Evolutionary conservation across 2,888 invertebrate species (phyloP).

Genomic region (Napeogenes inachia): DNA sequence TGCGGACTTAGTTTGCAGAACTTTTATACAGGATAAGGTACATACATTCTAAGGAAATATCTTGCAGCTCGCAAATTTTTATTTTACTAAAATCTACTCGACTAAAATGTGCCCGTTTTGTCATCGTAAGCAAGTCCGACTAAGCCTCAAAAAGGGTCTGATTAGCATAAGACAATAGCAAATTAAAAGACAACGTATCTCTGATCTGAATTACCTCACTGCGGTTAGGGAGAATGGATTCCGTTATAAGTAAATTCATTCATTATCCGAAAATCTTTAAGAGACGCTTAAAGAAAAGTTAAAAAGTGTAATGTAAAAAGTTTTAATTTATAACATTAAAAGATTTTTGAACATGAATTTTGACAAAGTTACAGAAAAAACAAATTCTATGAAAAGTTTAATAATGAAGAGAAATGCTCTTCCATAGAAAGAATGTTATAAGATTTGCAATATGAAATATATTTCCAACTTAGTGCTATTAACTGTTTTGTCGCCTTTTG

Average conservation of each 20-base stretch:
- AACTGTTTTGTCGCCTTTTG: too few relatives aligned
- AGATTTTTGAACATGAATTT: neutral
- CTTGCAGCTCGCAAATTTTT: conserved; percentile 50
- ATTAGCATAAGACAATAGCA: conserved; percentile 45
- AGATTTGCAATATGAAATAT: too few relatives aligned
- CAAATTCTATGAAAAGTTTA: neutral
- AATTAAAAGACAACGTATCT: conserved; percentile 42
- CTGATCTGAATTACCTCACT: conserved; percentile 34
- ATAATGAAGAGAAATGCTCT: neutral
- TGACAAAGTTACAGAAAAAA: neutral
- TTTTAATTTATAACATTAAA: neutral
- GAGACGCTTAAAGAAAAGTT: neutral
- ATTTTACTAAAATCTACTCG: conserved; percentile 46
- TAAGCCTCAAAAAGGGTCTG: conserved; percentile 44
- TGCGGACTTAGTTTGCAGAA: neutral
- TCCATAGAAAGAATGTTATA: neutral
- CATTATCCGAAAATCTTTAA: neutral
- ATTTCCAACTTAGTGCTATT: too few relatives aligned
- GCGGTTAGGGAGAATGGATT: conserved; percentile 20
- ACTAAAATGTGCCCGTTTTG: conserved; percentile 48
- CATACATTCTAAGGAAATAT: conserved; percentile 23
- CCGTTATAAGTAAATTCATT: conserved; percentile 13
- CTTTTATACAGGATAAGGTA: neutral
- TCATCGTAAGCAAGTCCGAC: conserved; percentile 47
- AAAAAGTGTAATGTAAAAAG: conserved; percentile 8